Evolutionary conservation across 2,888 invertebrate species (phyloP).

Genomic region (Andrena bicolor): DNA sequence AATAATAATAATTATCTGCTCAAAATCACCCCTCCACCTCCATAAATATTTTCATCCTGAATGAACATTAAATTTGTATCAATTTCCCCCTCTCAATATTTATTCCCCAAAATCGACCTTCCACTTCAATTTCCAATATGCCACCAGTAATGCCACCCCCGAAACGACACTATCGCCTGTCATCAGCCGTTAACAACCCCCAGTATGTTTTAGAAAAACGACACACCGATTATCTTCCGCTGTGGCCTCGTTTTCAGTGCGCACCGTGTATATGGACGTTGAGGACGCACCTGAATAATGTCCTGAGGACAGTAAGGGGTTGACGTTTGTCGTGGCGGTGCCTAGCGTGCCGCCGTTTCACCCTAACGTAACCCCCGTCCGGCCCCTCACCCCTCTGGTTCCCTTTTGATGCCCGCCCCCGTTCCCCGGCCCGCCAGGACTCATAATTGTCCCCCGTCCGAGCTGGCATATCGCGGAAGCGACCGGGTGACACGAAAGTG

Average conservation of each 20-base stretch:
- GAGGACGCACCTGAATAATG: slow-evolving; percentile 78
- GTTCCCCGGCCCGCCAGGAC: slow-evolving; percentile 47
- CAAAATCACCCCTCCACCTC: no score
- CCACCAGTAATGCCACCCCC: background rate
- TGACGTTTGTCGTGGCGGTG: slow-evolving; percentile 77
- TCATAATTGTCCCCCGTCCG: slow-evolving; percentile 79
- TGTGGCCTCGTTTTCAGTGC: background rate
- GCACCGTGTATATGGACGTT: slow-evolving; percentile 30
- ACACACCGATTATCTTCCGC: background rate
- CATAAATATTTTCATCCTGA: no score
- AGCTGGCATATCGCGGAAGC: slow-evolving; percentile 63
- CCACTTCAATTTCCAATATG: background rate
- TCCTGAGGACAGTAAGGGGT: slow-evolving; percentile 68
- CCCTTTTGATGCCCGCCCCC: slow-evolving; percentile 15
- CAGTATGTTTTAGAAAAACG: background rate
- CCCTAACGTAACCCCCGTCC: slow-evolving; percentile 53
- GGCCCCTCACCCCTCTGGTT: background rate
- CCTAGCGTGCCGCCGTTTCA: slow-evolving; percentile 74
- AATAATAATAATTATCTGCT: no score
- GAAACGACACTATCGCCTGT: background rate
- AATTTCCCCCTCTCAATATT: background rate
- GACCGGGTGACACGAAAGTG: slow-evolving; percentile 65
- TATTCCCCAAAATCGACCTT: background rate
- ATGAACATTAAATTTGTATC: no score
- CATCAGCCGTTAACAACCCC: background rate